phyloP scores from a whole-genome alignment of 2,888 invertebrate genomes.

The Beris chalybata region DNA sequence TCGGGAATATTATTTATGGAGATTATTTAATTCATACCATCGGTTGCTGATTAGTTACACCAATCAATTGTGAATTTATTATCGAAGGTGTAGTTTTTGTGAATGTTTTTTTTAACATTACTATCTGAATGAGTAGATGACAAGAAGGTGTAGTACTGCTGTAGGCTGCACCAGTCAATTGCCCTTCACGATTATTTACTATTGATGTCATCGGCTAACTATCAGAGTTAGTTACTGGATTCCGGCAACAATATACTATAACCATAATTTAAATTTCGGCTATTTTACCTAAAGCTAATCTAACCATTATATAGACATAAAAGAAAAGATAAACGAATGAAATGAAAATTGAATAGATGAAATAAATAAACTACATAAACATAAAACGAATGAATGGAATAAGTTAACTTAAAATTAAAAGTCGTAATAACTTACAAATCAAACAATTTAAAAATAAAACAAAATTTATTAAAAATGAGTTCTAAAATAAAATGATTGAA shows the following conservation, averaged over 20 bases:
- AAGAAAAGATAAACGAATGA: background rate
- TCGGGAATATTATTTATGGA: too few relatives aligned
- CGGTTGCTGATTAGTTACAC: too few relatives aligned
- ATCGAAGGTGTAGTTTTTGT: constrained; percentile 12
- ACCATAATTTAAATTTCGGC: background rate
- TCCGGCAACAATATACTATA: background rate
- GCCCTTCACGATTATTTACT: constrained; percentile 85
- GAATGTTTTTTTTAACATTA: constrained; percentile 15
- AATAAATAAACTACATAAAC: too few relatives aligned
- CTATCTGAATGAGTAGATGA: constrained; percentile 48
- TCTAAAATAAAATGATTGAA: too few relatives aligned
- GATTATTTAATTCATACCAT: too few relatives aligned
- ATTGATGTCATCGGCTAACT: constrained; percentile 75
- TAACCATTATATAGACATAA: constrained; percentile 8
- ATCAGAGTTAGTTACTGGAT: constrained; percentile 56
- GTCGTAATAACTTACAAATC: too few relatives aligned
- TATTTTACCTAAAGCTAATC: background rate
- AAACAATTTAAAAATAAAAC: too few relatives aligned
- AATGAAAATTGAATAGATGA: too few relatives aligned
- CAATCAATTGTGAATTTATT: constrained; percentile 16
- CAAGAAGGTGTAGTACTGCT: constrained; percentile 63
- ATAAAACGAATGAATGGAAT: too few relatives aligned
- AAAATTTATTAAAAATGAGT: too few relatives aligned
- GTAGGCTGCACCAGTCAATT: constrained; percentile 91
- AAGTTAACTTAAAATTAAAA: too few relatives aligned